Conservation (phyloP, 2,113 vertebrate genomes). For the Dromaius novaehollandiae region DNA sequence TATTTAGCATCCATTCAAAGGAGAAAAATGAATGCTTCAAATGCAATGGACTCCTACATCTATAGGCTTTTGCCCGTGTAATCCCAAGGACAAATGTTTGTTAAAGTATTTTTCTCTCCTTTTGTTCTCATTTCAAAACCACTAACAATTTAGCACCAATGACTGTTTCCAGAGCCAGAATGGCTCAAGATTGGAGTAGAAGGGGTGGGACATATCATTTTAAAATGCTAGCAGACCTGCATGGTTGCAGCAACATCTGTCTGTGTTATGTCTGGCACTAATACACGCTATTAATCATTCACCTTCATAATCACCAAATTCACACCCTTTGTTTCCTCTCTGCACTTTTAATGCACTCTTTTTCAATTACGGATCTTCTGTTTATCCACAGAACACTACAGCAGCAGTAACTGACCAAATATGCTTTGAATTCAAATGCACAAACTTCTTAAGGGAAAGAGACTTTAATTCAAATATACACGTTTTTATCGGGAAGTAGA, state of each 20-base stretch:
- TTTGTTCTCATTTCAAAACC: background rate
- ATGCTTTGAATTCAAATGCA: constrained; percentile 1
- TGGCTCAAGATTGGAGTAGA: background rate
- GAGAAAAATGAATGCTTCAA: background rate
- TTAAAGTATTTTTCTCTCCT: background rate
- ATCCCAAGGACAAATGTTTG: background rate
- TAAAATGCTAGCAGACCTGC: background rate
- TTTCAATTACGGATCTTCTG: background rate
- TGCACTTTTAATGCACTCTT: background rate
- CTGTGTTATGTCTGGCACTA: constrained; percentile 14
- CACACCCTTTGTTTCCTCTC: background rate
- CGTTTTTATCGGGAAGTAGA: background rate
- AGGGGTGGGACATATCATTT: background rate
- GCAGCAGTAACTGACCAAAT: background rate
- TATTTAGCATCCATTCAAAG: background rate
- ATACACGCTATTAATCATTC: background rate
- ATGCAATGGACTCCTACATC: background rate
- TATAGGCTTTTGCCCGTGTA: background rate
- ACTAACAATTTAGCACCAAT: background rate
- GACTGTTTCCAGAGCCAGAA: background rate
- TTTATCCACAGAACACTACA: background rate
- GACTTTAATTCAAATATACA: background rate
- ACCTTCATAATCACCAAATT: constrained; percentile 24
- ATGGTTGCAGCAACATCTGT: background rate
- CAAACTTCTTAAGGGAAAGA: background rate